These are phyloP conservation scores for Agriopis aurantiaria DNA, from an alignment of 2,888 invertebrate genomes.

Conservation along the genomic window DNA sequence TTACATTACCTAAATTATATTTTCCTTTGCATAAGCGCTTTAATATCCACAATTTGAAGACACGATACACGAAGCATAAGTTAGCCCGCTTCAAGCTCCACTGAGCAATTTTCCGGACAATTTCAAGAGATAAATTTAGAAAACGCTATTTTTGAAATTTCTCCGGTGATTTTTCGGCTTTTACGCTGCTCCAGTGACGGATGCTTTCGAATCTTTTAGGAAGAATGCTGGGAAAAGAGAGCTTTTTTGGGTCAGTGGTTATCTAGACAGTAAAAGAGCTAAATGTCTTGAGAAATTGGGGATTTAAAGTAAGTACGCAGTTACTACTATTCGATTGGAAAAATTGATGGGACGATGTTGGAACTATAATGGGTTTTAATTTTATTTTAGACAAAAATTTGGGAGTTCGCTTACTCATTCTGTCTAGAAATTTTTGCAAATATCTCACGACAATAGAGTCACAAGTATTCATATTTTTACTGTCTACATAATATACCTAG, in stretches of 20 bases:
- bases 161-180: constrained; percentile 48
- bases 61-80: constrained; percentile 52
- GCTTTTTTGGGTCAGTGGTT: constrained; percentile 23
- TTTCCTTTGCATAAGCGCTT: constrained; percentile 37
- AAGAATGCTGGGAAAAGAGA: constrained; percentile 15
- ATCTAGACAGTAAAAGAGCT: constrained; percentile 22
- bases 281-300: constrained; percentile 22
- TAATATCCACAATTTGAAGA: constrained; percentile 51
- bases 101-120: constrained; percentile 60
- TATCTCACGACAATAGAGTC: background rate
- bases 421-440: constrained; percentile 5
- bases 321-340: constrained; percentile 14
- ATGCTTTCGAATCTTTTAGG: constrained; percentile 39
- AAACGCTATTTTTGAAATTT: constrained; percentile 57
- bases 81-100: constrained; percentile 53
- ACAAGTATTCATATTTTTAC: too few species aligned
- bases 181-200: constrained; percentile 41
- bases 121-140: constrained; percentile 58
- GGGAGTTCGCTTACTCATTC: background rate
- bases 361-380: constrained; percentile 1
- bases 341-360: constrained; percentile 4
- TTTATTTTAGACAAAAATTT: constrained; percentile 2
- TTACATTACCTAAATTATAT: constrained; percentile 16
- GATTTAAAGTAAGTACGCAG: constrained; percentile 17
- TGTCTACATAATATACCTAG: too few species aligned